phyloP scores from a whole-genome alignment of 1,140 invertebrate genomes.

The Armadillidium nasatum region DNA sequence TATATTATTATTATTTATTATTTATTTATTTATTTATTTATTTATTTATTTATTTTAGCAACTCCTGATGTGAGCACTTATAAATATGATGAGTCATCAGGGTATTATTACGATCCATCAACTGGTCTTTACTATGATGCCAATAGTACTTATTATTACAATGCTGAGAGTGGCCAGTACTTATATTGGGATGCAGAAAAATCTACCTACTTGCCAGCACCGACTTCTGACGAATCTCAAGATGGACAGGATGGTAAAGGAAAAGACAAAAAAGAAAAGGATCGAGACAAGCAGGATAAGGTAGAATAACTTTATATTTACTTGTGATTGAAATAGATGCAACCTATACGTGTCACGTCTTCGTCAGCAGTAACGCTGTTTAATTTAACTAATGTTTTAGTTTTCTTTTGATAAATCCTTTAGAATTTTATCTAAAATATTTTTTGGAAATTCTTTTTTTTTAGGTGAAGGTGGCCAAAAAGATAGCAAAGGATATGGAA shows the following conservation, averaged over 20 bases:
- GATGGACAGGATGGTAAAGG: constrained; percentile 40
- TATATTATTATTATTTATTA: too few relatives aligned
- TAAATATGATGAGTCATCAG: constrained; percentile 89
- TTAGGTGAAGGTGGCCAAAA: constrained; percentile 95
- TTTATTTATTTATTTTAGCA: constrained; percentile 33
- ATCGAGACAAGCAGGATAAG: constrained; percentile 48
- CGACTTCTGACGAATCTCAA: constrained; percentile 45
- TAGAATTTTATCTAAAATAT: neutral
- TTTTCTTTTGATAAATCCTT: neutral
- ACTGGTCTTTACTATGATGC: constrained; percentile 95
- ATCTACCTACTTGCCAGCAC: constrained; percentile 71
- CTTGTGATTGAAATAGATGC: neutral
- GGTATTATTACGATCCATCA: constrained; percentile 91
- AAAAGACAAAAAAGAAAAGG: constrained; percentile 46
- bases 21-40: too few relatives aligned
- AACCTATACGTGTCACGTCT: neutral
- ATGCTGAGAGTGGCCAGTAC: constrained; percentile 81
- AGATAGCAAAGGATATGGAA: constrained; percentile 94
- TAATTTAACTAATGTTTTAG: neutral
- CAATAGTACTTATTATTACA: constrained; percentile 89
- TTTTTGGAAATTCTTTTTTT: neutral
- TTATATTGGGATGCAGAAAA: constrained; percentile 88
- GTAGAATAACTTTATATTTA: neutral
- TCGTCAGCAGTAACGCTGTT: neutral
- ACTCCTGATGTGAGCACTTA: constrained; percentile 85